Evolutionary conservation across 1,140 invertebrate genomes (phyloP), one percentile per base, ranked within the genome.

Genomic region (Euschistus heros): DNA sequence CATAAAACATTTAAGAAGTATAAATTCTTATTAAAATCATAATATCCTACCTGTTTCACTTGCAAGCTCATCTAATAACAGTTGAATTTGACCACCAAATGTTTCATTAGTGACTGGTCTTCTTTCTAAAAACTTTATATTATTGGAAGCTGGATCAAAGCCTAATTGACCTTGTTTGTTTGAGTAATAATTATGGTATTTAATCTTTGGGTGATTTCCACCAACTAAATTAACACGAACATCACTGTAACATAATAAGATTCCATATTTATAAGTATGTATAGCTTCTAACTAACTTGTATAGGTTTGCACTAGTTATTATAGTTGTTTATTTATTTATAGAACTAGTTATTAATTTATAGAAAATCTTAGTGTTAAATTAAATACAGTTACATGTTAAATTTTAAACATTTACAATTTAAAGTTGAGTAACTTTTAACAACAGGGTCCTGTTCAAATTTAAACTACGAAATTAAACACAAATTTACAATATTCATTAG

Each of bases 211-310:
- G 10, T 33, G 63, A 52, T 67, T 68, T 52, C 44, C 68, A 18
- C 69, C 69, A 26, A 71, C 47, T 2, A 70, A 54, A 24, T 59
- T 44, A 57, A 68, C 66, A 26, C 67, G 57, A 15, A 71, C 68
- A 66, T 71, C 70, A 33, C 70, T 71, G 33, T 46, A 69, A 66
- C 14, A 20, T 42, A 61, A 68, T 13, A 37, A 37, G 13, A 37
- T 37, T 10, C 1, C 8, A 62, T 60, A 24, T 52, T 52, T 2
- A 20, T n/a, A n/a, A n/a, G n/a, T n/a, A n/a, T n/a, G n/a, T n/a
- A n/a, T n/a, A n/a, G n/a, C n/a, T n/a, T n/a, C n/a, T n/a, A n/a
- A n/a, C n/a, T n/a, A n/a, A n/a, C n/a, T n/a, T n/a, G n/a, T n/a
- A n/a, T n/a, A n/a, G n/a, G n/a, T n/a, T n/a, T n/a, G n/a, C n/a